Evolutionary conservation across 2,888 invertebrate genomes (phyloP).

Genomic region (Acronicta aceris): DNA sequence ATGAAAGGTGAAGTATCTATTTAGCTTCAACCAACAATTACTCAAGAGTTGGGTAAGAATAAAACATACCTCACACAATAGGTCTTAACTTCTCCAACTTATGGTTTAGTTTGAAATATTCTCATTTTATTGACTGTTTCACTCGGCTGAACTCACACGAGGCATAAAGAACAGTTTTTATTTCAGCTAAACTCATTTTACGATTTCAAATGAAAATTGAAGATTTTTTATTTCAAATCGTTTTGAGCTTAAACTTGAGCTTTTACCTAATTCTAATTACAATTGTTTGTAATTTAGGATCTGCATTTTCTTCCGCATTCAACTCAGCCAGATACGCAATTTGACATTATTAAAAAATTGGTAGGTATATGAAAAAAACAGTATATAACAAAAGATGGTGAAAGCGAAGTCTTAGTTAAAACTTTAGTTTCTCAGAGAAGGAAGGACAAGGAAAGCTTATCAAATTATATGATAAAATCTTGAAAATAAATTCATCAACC

Average conservation of each 20-base stretch:
- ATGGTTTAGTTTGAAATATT: slow-evolving; percentile 29
- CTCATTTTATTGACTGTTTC: slow-evolving; percentile 30
- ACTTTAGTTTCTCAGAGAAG: too few relatives aligned
- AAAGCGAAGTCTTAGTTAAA: too few relatives aligned
- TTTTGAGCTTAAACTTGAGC: slow-evolving; percentile 10
- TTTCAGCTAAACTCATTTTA: slow-evolving; percentile 35
- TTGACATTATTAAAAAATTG: too few relatives aligned
- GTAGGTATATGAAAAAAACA: too few relatives aligned
- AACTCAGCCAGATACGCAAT: too few relatives aligned
- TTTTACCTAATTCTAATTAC: slow-evolving; percentile 1
- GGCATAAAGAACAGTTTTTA: slow-evolving; percentile 37
- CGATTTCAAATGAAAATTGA: slow-evolving; percentile 22
- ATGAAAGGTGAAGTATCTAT: too few relatives aligned
- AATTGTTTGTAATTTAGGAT: background rate
- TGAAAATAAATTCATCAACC: slow-evolving; percentile 13
- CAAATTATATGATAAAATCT: slow-evolving; percentile 3
- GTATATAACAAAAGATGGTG: too few relatives aligned
- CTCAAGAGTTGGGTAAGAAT: background rate
- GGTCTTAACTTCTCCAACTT: slow-evolving; percentile 35
- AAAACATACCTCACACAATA: slow-evolving; percentile 25
- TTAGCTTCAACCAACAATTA: background rate
- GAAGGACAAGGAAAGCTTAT: too few relatives aligned
- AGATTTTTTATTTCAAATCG: slow-evolving; percentile 12
- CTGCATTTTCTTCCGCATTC: background rate
- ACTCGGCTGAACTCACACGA: slow-evolving; percentile 16